phyloP scores from a whole-genome alignment of 2,113 vertebrate genomes.

The Thunnus maccoyii region DNA sequence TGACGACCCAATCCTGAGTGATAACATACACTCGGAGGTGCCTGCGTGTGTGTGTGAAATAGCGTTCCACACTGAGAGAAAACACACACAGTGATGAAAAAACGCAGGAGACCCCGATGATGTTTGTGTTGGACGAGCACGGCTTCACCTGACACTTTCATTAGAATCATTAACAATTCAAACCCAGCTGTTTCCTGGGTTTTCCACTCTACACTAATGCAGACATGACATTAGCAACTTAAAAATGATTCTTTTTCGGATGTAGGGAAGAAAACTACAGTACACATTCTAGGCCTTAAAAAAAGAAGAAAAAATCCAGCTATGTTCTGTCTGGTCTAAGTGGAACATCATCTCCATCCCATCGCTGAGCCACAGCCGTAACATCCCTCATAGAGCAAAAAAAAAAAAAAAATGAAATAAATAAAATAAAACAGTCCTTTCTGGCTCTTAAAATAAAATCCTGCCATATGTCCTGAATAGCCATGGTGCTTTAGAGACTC shows the following conservation, averaged over 20 bases:
- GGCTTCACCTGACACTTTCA: not conserved
- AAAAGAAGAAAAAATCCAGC: not conserved
- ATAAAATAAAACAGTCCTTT: constrained; percentile 38
- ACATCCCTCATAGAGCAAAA: constrained; percentile 2
- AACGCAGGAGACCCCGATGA: not conserved
- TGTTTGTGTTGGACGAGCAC: not conserved
- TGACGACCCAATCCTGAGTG: not conserved
- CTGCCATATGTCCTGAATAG: constrained; percentile 43
- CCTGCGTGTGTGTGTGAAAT: not conserved
- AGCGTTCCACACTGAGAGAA: not conserved
- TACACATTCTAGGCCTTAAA: not conserved
- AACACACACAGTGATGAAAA: not conserved
- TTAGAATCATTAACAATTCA: not conserved
- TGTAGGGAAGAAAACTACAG: not conserved
- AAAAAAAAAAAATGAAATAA: not conserved
- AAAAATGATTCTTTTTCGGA: no score
- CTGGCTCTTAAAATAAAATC: constrained; percentile 60
- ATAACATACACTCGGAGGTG: not conserved
- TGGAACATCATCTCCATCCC: not conserved
- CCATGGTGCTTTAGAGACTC: constrained; percentile 38
- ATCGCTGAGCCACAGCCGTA: not conserved
- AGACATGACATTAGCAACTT: not conserved
- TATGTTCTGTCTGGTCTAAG: not conserved
- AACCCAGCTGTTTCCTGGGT: not conserved
- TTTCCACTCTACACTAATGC: not conserved